Percentiles rank a stretch among this genome's conserved stretches.
Evolutionary conservation across 1,140 invertebrate species (phyloP).

Genomic region (Pseudomyrmex sp.): DNA sequence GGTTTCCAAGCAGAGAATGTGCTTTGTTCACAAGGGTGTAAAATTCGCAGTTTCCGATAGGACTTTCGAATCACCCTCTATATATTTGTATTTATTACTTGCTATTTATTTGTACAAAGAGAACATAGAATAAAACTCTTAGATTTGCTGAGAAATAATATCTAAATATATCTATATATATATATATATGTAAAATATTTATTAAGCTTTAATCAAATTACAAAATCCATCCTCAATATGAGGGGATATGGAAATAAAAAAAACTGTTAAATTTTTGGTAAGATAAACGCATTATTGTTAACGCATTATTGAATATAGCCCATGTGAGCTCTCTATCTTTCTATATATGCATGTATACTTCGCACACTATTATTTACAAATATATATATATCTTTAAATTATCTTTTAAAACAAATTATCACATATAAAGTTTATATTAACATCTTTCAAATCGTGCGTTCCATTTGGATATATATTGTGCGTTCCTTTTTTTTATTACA

Average conservation of each 20-base stretch:
- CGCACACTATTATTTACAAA: neutral
- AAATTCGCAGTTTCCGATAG: no score
- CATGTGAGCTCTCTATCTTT: neutral
- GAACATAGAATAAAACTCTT: neutral
- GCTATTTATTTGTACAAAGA: conserved; percentile 19
- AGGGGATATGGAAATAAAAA: conserved; percentile 22
- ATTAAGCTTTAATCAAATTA: conserved; percentile 36
- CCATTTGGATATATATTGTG: conserved; percentile 27
- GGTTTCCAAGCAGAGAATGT: no score
- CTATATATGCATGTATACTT: neutral
- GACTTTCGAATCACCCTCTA: neutral
- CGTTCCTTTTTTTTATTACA: conserved; percentile 13
- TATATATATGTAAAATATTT: conserved; percentile 39
- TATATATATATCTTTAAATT: neutral
- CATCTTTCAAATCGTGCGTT: neutral
- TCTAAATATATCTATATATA: conserved; percentile 3
- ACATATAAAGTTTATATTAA: neutral
- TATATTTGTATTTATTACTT: conserved; percentile 10
- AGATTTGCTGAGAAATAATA: conserved; percentile 11
- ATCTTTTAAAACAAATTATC: neutral
- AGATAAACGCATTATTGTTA: conserved; percentile 14
- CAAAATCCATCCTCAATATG: conserved; percentile 22
- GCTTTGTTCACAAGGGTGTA: no score
- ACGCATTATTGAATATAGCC: conserved; percentile 10
- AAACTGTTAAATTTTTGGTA: conserved; percentile 28